Conservation (phyloP, 1,140 invertebrate species). For the Harpegnathos saltator region DNA sequence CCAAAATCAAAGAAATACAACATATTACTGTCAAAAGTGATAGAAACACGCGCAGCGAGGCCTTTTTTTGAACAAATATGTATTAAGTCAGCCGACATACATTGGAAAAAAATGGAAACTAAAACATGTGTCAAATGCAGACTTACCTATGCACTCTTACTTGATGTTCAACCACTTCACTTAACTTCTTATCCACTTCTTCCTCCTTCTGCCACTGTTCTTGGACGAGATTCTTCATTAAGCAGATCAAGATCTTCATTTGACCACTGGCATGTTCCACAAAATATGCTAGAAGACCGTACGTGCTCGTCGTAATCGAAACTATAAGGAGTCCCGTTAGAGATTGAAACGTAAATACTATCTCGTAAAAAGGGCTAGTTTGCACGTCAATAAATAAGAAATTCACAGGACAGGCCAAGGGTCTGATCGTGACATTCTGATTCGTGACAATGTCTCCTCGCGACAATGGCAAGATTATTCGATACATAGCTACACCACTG, state of each 20-base stretch:
- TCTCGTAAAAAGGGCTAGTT: constrained; percentile 52
- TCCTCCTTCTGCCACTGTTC: rapidly evolving
- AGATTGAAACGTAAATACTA: constrained; percentile 55
- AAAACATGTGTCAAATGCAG: too few species aligned
- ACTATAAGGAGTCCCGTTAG: constrained; percentile 44
- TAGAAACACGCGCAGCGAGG: too few species aligned
- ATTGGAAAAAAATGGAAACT: too few species aligned
- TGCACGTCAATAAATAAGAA: constrained; percentile 50
- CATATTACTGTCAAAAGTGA: too few species aligned
- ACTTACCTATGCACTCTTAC: too few species aligned
- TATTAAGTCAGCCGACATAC: too few species aligned
- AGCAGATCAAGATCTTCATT: constrained; percentile 46
- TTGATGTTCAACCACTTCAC: too few species aligned
- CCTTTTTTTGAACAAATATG: too few species aligned
- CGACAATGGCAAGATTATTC: constrained; percentile 58
- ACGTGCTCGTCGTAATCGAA: constrained; percentile 32
- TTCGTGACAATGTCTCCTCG: constrained; percentile 38
- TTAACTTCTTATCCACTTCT: neutral
- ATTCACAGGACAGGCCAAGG: constrained; percentile 43
- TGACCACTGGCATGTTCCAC: constrained; percentile 63
- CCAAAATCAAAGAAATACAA: too few species aligned
- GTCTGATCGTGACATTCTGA: constrained; percentile 51
- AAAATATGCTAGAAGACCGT: constrained; percentile 47
- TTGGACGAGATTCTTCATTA: constrained; percentile 36
- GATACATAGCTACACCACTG: constrained; percentile 54